Conservation (phyloP, 2,797 vertebrate species). For the Enteromius paludinosus region DNA sequence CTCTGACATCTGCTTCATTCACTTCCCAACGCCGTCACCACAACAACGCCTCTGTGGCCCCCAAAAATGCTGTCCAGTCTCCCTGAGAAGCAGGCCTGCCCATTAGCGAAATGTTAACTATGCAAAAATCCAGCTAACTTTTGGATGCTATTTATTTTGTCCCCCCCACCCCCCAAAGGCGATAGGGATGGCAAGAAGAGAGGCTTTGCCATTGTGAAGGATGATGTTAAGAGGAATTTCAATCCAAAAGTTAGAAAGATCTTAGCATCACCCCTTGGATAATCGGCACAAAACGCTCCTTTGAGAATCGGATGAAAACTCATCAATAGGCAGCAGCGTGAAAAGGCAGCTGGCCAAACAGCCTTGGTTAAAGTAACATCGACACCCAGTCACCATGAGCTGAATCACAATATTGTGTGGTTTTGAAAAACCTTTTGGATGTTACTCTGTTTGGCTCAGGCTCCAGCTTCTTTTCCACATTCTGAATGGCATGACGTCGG, state of each 20-base stretch:
- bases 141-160: conserved; percentile 84
- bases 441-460: conserved; percentile 53
- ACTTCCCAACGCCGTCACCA: conserved; percentile 86
- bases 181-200: conserved; percentile 57
- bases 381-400: conserved; percentile 63
- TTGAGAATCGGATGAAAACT: conserved; percentile 64
- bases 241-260: conserved; percentile 80
- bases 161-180: conserved; percentile 68
- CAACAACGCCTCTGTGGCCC: conserved; percentile 82
- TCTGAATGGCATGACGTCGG: conserved; percentile 55
- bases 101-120: conserved; percentile 86
- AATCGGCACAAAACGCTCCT: conserved; percentile 76
- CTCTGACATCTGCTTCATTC: conserved; percentile 91
- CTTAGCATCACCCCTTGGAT: conserved; percentile 72
- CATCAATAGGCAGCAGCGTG: conserved; percentile 72
- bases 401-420: conserved; percentile 65
- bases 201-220: conserved; percentile 71
- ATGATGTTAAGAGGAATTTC: conserved; percentile 88
- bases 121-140: conserved; percentile 85
- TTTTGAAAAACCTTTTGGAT: conserved; percentile 60
- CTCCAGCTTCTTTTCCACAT: conserved; percentile 56
- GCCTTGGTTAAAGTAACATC: conserved; percentile 66
- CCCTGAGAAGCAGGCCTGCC: conserved; percentile 82
- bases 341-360: conserved; percentile 78
- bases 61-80: conserved; percentile 86